Base-by-base conservation (phyloP, 1,140 invertebrate genomes). In the Bombus breviceps region DNA sequence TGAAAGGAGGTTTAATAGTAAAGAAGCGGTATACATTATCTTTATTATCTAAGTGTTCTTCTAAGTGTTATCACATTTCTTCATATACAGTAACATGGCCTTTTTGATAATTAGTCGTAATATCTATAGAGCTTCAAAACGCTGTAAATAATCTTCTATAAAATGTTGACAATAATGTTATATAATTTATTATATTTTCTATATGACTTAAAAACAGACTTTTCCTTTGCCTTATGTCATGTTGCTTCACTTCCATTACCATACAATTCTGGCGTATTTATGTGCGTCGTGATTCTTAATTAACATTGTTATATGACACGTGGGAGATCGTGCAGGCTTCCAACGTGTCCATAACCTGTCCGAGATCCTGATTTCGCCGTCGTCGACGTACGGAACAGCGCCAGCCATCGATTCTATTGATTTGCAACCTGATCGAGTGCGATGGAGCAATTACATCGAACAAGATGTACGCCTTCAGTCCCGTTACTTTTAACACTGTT, bases 401-500 rank as follows among this genome's bases (percentile, higher is more conserved):
- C 32, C 12, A 9, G 73, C 37, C 22, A n/a, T 59, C 32, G 25
- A 34, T 13, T 37, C 47, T 25, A 25, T 76, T 37, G 47, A 62
- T 59, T 39, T 62, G 57, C 37, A n/a, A 28, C 53, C 13, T 62
- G 53, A 39, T 76, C 53, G 53, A 62, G 12, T 62, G 2, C 25
- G 34, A 79, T 79, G 41, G 64, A 28, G 37, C 41, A 34, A 66
- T 47, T 79, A 66, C 59, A 66, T 66, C 32, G 18, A 78, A 64
- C 59, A 78, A 78, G 76, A 78, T 78, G 76, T 78, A 79, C 59
- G 53, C 34, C 74, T 59, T 43, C 39, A 62, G 10, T 43, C 43
- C 53, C n/a, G n/a, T 66, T 62, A 68, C 76, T 79, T 79, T 79
- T 79, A 79, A 32, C 39, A n/a, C 10, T 66, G 62, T 79, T 69